Base-by-base conservation (phyloP, 2,113 vertebrate genomes). In the Saccopteryx bilineata region DNA sequence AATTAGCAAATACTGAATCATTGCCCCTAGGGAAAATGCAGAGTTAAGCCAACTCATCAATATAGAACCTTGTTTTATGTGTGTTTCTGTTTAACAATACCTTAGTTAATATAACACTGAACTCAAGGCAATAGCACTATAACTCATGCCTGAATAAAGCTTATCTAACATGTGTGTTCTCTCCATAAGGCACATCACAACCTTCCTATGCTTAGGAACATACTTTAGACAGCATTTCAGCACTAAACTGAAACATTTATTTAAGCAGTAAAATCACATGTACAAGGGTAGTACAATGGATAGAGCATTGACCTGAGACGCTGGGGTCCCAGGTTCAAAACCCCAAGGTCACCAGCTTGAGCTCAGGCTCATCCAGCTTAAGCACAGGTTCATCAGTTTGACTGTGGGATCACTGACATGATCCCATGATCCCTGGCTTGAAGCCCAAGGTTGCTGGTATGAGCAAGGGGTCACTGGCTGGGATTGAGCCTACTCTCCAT, bases 1-100 rank as follows among this genome's bases (percentile, higher is more conserved):
- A 96, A 86, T 83, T 74, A 74, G 19, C 10, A 12, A 95, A 89
- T 93, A 89, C 2, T 81, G 66, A 90, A 79, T 90, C 68, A 95
- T 2, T 66, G 21, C 11, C 52, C 28, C 31, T 60, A 81, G 24
- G 1, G 39, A 24, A 94, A 96, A 93, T 48, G 52, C 7, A 79
- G 15, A 69, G 28, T 76, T 92, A 76, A 71, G 72, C 82, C 39
- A 88, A 31, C 19, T 68, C 78, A 66, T 31, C 65, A 87, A 74
- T 61, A 92, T 0, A 68, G 31, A 91, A 82, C 18, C 46, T 93
- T 54, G 23, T 87, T 82, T 82, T 88, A 46, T 31, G 9, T 19
- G n/a, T 91, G 72, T 72, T 96, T 83, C 63, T 82, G 24, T 60
- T 79, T 86, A 78, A 56, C 46, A 39, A 80, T 10, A 14, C 9